A percentile compares a stretch with the other conserved stretches of the same genome.
phyloP scores from a whole-genome alignment of 2,888 invertebrate species.

The Harmothoe impar region DNA sequence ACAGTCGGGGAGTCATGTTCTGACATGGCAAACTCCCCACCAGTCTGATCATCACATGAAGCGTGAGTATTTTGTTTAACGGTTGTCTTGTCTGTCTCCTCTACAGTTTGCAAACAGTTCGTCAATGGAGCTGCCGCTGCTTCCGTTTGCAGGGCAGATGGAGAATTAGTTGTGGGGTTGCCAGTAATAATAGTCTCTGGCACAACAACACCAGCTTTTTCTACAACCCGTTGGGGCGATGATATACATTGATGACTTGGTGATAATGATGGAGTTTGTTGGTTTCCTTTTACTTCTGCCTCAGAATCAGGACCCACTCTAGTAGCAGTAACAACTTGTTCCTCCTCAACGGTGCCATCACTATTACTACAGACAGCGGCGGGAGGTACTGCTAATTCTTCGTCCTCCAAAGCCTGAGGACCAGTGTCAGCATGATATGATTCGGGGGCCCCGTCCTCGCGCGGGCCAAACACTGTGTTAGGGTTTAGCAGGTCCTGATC shows the following conservation, averaged over 20 bases:
- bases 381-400: constrained; percentile 26
- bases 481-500: constrained; percentile 62
- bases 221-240: neutral
- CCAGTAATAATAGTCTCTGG: neutral
- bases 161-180: neutral
- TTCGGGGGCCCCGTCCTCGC: constrained; percentile 51
- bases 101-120: neutral
- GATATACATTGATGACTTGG: neutral
- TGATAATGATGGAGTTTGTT: neutral
- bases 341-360: neutral
- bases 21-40: neutral
- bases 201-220: neutral
- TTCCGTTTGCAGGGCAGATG: neutral
- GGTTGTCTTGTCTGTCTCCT: neutral
- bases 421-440: constrained; percentile 43
- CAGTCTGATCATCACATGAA: constrained; percentile 25
- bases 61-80: constrained; percentile 44
- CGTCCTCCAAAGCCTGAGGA: constrained; percentile 44
- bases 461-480: constrained; percentile 55
- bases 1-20: neutral
- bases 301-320: neutral
- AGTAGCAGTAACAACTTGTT: too few species aligned
- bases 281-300: neutral
- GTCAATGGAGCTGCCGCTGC: neutral
- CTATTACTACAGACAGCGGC: neutral